Conservation (phyloP, 2,888 invertebrate species). For the Baronia brevicornis region DNA sequence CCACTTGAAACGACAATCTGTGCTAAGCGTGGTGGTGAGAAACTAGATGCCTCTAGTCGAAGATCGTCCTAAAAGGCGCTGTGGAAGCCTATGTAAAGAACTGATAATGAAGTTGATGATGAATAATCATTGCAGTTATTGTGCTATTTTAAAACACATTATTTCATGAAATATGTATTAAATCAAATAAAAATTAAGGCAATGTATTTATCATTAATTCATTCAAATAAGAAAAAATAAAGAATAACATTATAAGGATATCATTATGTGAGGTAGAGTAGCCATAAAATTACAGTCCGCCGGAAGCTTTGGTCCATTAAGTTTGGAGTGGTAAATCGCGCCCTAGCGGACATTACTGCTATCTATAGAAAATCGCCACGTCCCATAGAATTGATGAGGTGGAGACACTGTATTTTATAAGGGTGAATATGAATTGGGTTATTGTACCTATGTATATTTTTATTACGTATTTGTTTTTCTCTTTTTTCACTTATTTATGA, state of each 20-base stretch:
- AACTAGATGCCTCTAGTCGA: too few relatives aligned
- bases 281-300: conserved; percentile 29
- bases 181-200: conserved; percentile 2
- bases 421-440: conserved; percentile 29
- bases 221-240: too few relatives aligned
- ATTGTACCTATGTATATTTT: conserved; percentile 19
- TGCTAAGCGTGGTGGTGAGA: too few relatives aligned
- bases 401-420: conserved; percentile 32
- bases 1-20: too few relatives aligned
- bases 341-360: conserved; percentile 42
- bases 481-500: too few relatives aligned
- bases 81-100: too few relatives aligned
- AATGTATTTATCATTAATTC: not conserved
- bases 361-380: conserved; percentile 32
- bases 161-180: too few relatives aligned
- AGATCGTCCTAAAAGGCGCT: too few relatives aligned
- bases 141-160: too few relatives aligned
- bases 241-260: conserved; percentile 7
- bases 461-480: too few relatives aligned
- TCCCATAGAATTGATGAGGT: conserved; percentile 54
- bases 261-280: conserved; percentile 21
- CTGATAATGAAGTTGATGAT: too few relatives aligned
- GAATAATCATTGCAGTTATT: too few relatives aligned
- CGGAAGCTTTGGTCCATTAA: conserved; percentile 57
- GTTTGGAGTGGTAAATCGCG: conserved; percentile 43